Percentiles rank a stretch among this genome's conserved stretches.
phyloP scores from a whole-genome alignment of 2,113 vertebrate genomes.

The Ceyx cyanopectus region DNA sequence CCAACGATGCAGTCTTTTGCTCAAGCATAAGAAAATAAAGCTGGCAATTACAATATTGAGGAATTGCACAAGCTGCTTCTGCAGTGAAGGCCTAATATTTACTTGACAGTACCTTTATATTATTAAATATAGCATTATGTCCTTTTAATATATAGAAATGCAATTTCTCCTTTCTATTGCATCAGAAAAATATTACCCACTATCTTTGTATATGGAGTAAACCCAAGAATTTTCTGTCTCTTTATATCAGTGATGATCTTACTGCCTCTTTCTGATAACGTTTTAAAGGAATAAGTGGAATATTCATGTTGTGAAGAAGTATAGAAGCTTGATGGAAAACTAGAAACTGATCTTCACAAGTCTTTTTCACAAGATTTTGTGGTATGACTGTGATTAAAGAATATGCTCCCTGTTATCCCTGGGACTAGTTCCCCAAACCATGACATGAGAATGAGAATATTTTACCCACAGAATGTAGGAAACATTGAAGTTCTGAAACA shows the following conservation, averaged over 20 bases:
- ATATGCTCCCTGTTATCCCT: neutral
- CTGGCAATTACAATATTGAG: slow-evolving; percentile 63
- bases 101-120: slow-evolving; percentile 26
- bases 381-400: neutral
- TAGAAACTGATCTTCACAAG: neutral
- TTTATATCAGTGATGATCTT: neutral
- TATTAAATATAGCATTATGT: slow-evolving; percentile 11
- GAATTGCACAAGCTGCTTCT: slow-evolving; percentile 19
- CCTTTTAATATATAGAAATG: neutral
- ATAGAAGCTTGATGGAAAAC: neutral
- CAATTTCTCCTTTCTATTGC: neutral
- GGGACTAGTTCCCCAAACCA: neutral
- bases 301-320: neutral
- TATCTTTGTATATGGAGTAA: neutral
- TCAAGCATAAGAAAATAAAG: slow-evolving; percentile 71
- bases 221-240: neutral
- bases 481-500: neutral
- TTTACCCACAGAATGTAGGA: neutral
- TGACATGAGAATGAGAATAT: neutral
- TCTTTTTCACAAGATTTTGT: neutral
- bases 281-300: neutral
- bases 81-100: slow-evolving; percentile 17
- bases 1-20: slow-evolving; percentile 41
- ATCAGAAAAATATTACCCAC: neutral
- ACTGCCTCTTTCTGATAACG: neutral